Percentiles rank a stretch among this genome's conserved stretches.
Conservation (phyloP, 1,140 invertebrate genomes). For the Rhynchophorus ferrugineus region DNA sequence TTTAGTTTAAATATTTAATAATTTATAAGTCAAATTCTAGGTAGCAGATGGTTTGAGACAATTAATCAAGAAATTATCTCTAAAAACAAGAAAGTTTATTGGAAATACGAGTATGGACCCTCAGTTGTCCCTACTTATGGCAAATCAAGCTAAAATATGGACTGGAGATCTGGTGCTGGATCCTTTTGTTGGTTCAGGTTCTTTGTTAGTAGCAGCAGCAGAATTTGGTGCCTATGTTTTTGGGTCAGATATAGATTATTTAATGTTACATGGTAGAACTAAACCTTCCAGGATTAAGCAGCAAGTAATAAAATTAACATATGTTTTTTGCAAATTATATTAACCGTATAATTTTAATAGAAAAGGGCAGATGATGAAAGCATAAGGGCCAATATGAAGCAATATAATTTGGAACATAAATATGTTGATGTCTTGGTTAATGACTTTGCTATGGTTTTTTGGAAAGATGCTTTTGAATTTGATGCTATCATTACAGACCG, state of each 20-base stretch:
- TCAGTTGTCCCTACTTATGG: slow-evolving; percentile 85
- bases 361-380: slow-evolving; percentile 74
- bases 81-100: slow-evolving; percentile 89
- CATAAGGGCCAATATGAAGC: slow-evolving; percentile 74
- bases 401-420: slow-evolving; percentile 67
- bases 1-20: slow-evolving; percentile 2
- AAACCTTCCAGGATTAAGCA: slow-evolving; percentile 69
- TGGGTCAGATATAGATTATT: slow-evolving; percentile 89
- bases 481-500: slow-evolving; percentile 93
- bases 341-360: slow-evolving; percentile 40
- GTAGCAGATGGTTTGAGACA: slow-evolving; percentile 74
- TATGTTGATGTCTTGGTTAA: slow-evolving; percentile 86
- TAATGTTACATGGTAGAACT: slow-evolving; percentile 84
- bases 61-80: slow-evolving; percentile 67
- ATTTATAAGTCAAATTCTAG: slow-evolving; percentile 43
- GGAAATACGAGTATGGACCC: slow-evolving; percentile 98
- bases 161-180: slow-evolving; percentile 74
- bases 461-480: slow-evolving; percentile 61
- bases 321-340: neutral
- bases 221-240: slow-evolving; percentile 85
- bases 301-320: slow-evolving; percentile 48
- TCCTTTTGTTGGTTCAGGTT: slow-evolving; percentile 93
- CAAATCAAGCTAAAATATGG: slow-evolving; percentile 79
- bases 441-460: slow-evolving; percentile 78
- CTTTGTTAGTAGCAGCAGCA: slow-evolving; percentile 82